These are phyloP conservation scores for Cladorhizidae sp. DNA, from an alignment of 37 sponge, comb jelly and placozoan genomes.

Conservation along the genomic window DNA sequence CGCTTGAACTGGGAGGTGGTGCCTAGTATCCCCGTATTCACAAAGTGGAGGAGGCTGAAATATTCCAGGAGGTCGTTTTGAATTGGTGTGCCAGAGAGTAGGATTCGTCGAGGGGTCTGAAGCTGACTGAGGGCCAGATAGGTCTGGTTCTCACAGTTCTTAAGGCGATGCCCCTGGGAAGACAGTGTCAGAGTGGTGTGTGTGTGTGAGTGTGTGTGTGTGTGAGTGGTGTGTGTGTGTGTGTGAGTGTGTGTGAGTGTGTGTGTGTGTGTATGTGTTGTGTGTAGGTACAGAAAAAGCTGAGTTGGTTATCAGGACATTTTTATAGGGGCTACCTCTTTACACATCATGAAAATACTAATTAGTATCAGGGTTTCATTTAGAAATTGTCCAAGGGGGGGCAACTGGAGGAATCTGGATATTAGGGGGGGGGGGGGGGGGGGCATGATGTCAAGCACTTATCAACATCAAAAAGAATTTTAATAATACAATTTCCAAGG, in stretches of 20 bases:
- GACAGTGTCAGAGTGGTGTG: neutral
- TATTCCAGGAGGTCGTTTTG: constrained; percentile 98
- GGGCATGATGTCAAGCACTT: no score
- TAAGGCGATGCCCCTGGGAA: constrained; percentile 88
- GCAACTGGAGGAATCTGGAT: no score
- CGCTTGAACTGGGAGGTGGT: constrained; percentile 81
- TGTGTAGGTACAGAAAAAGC: neutral
- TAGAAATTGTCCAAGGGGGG: no score
- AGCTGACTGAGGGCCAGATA: constrained; percentile 90
- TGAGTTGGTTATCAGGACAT: no score
- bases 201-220: neutral
- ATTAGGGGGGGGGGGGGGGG: no score
- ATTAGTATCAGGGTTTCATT: no score
- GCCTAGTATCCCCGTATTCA: constrained; percentile 93
- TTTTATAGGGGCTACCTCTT: no score
- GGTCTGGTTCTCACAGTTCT: constrained; percentile 98
- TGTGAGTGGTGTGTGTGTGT: neutral
- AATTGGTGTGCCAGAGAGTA: constrained; percentile 95
- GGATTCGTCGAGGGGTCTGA: constrained; percentile 69
- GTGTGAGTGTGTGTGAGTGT: constrained; percentile 3
- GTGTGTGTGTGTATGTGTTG: neutral
- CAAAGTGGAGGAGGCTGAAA: constrained; percentile 97
- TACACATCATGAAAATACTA: no score
- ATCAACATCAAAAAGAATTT: no score
- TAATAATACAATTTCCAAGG: no score